Conservation (phyloP, 2,113 vertebrate species). For the Sphyrna mokarran region DNA sequence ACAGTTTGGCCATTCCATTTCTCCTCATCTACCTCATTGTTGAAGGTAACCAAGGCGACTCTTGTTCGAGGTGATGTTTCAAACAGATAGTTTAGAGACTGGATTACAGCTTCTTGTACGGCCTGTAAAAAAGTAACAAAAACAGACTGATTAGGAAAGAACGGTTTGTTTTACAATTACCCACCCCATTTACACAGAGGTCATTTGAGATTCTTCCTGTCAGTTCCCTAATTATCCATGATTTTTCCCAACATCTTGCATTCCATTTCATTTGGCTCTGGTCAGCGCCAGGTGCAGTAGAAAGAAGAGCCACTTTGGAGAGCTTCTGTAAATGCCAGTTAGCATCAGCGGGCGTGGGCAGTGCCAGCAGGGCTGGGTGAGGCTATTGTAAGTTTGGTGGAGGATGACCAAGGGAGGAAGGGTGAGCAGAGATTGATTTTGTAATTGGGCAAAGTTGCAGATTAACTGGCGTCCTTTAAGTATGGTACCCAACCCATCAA, state of each 20-base stretch:
- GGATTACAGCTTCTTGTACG: slow-evolving; percentile 57
- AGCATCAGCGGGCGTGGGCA: too few species aligned
- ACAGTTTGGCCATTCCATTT: background rate
- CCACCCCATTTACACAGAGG: background rate
- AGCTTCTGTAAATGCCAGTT: too few species aligned
- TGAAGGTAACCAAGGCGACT: slow-evolving; percentile 60
- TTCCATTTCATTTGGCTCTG: background rate
- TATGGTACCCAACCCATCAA: too few species aligned
- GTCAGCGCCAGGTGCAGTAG: background rate
- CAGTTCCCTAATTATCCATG: background rate
- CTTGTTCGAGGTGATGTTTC: slow-evolving; percentile 52
- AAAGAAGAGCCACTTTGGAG: too few species aligned
- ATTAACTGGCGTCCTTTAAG: too few species aligned
- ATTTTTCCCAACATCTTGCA: background rate
- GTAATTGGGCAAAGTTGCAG: too few species aligned
- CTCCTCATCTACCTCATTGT: slow-evolving; percentile 52
- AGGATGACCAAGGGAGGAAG: too few species aligned
- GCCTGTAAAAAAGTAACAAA: slow-evolving; percentile 43
- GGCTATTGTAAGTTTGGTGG: too few species aligned
- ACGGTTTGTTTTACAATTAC: background rate
- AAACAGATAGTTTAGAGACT: slow-evolving; percentile 47
- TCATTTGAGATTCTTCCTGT: background rate
- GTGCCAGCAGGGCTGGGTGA: too few species aligned
- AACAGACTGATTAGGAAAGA: background rate
- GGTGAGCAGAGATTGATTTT: too few species aligned